Evolutionary conservation across 64 coral and sea anemone species (phyloP).

Genomic region (Orbicella faveolata): DNA sequence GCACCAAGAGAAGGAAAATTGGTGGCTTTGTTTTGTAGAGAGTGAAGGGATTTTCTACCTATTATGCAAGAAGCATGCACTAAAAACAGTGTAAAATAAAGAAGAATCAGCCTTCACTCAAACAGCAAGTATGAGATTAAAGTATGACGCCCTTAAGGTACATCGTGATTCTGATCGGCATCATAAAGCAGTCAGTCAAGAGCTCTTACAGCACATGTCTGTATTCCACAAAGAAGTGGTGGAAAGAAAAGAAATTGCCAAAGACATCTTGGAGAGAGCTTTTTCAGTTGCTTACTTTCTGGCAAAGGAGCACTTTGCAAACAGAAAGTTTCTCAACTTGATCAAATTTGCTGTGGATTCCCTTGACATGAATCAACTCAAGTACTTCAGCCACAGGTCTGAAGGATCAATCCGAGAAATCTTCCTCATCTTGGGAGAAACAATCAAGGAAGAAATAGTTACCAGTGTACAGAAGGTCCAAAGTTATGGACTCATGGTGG

Average conservation of each 20-base stretch:
- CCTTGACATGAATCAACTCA: conserved; percentile 19
- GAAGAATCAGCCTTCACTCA: conserved; percentile 33
- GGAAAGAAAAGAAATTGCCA: conserved; percentile 38
- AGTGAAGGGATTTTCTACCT: conserved; percentile 56
- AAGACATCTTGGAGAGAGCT: conserved; percentile 36
- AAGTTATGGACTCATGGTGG: conserved; percentile 66
- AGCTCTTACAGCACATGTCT: conserved; percentile 40
- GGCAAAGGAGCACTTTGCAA: conserved; percentile 56
- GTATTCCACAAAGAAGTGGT: conserved; percentile 37
- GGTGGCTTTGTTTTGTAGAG: conserved; percentile 70
- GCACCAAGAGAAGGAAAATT: conserved; percentile 61
- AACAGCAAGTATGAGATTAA: conserved; percentile 27
- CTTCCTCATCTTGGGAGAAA: conserved; percentile 25
- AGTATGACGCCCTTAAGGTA: conserved; percentile 33
- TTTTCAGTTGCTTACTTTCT: conserved; percentile 52
- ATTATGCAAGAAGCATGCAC: conserved; percentile 54
- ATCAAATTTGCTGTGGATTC: conserved; percentile 34
- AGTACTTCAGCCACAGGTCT: conserved; percentile 42
- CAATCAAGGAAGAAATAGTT: conserved; percentile 48
- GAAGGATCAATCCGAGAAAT: conserved; percentile 56
- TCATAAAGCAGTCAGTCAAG: conserved; percentile 7
- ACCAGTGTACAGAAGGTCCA: conserved; percentile 16
- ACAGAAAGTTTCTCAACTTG: conserved; percentile 25
- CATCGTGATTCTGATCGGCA: conserved; percentile 28
- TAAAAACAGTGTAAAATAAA: conserved; percentile 50